Conservation (phyloP, 2,888 invertebrate genomes). For the Ashinkailepas kermadecensis region DNA sequence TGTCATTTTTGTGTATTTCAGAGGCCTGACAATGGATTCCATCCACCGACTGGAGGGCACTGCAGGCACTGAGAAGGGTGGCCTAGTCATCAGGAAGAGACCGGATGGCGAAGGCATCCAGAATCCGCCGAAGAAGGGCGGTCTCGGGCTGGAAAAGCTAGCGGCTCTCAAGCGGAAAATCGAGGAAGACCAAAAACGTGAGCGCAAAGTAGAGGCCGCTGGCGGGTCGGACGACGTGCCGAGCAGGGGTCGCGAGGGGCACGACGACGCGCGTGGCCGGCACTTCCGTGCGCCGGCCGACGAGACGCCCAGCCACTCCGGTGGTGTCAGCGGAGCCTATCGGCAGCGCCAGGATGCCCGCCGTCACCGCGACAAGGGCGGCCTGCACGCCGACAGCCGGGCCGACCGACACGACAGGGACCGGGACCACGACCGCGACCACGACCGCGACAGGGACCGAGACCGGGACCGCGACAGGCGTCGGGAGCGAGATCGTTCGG, state of each 20-base stretch:
- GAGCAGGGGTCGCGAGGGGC: not conserved
- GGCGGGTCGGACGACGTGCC: slow-evolving; percentile 10
- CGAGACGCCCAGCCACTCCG: slow-evolving; percentile 91
- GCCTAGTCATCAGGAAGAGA: slow-evolving; percentile 31
- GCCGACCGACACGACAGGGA: slow-evolving; percentile 42
- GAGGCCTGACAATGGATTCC: not conserved
- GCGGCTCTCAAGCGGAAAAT: slow-evolving; percentile 48
- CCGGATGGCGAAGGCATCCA: slow-evolving; percentile 31
- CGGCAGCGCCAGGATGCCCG: slow-evolving; percentile 60
- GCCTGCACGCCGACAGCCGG: slow-evolving; percentile 27
- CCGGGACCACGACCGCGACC: slow-evolving; percentile 48
- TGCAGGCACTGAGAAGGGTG: slow-evolving; percentile 29
- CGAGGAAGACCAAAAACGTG: slow-evolving; percentile 29
- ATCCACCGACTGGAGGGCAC: slow-evolving; percentile 31
- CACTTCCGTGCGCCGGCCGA: slow-evolving; percentile 70
- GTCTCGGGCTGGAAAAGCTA: slow-evolving; percentile 74
- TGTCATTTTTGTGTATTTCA: too few species aligned
- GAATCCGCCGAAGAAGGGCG: slow-evolving; percentile 46
- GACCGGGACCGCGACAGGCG: slow-evolving; percentile 40
- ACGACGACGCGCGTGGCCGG: slow-evolving; percentile 38
- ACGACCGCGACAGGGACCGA: slow-evolving; percentile 41
- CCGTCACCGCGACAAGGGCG: slow-evolving; percentile 29
- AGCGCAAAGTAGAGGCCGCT: slow-evolving; percentile 22
- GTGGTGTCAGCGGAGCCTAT: slow-evolving; percentile 76
- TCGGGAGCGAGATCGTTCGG: slow-evolving; percentile 37